Evolutionary conservation across 2,797 vertebrate genomes (phyloP).

Genomic region (Fistularia commersonii): DNA sequence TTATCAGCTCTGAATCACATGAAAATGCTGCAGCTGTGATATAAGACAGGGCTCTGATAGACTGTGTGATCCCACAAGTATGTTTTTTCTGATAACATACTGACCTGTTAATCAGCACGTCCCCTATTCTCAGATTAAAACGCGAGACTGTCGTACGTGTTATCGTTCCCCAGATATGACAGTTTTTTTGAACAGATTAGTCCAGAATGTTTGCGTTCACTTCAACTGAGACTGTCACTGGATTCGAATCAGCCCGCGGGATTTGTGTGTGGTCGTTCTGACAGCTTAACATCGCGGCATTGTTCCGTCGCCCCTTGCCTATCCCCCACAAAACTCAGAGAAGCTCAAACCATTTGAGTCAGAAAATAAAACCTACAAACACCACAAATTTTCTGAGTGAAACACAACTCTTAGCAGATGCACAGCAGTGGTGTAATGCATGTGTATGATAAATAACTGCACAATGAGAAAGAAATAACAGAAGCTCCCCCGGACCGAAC

Average conservation of each 20-base stretch:
- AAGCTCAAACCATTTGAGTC: no score
- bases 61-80: conserved; percentile 38
- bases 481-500: no score
- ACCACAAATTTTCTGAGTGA: no score
- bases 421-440: no score
- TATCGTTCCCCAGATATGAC: conserved; percentile 39
- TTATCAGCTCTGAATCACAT: conserved; percentile 56
- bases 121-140: conserved; percentile 48
- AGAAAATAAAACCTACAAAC: no score
- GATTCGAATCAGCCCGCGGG: background rate
- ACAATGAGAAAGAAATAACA: no score
- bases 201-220: conserved; percentile 24
- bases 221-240: conserved; percentile 8
- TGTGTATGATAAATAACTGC: no score
- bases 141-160: conserved; percentile 34
- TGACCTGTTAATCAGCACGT: conserved; percentile 43
- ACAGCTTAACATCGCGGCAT: no score
- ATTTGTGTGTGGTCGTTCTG: no score
- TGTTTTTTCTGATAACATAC: conserved; percentile 63
- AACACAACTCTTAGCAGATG: no score
- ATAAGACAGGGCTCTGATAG: conserved; percentile 51
- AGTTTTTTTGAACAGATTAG: conserved; percentile 36
- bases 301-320: no score
- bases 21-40: conserved; percentile 42
- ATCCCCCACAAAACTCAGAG: no score